These are phyloP conservation scores for Arnoldichthys spilopterus DNA, from an alignment of 2,797 vertebrate genomes.

Conservation along the genomic window DNA sequence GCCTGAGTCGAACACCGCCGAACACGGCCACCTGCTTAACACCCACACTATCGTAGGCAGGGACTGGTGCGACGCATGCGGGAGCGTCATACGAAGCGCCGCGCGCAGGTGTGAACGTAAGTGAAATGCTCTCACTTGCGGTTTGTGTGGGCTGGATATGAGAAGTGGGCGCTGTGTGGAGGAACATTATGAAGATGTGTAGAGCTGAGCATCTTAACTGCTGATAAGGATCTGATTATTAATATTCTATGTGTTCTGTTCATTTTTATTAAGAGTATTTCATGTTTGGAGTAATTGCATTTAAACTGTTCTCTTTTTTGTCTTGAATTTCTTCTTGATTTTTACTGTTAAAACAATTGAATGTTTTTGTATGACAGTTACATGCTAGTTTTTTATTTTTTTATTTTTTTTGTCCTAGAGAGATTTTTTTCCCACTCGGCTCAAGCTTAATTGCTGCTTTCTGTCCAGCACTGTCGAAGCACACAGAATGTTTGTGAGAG, in stretches of 20 bases:
- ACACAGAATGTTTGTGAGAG: neutral
- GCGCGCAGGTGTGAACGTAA: slow-evolving; percentile 87
- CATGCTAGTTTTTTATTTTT: too few species aligned
- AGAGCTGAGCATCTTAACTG: too few species aligned
- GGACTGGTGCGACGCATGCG: slow-evolving; percentile 92
- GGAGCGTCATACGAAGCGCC: slow-evolving; percentile 74
- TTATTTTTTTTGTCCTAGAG: too few species aligned
- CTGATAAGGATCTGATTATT: too few species aligned
- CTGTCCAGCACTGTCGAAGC: neutral
- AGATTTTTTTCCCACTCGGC: neutral
- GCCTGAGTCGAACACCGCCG: slow-evolving; percentile 67
- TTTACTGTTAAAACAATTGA: too few species aligned
- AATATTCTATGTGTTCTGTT: too few species aligned
- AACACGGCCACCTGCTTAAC: slow-evolving; percentile 85
- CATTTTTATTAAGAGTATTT: too few species aligned
- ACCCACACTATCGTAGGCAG: slow-evolving; percentile 1
- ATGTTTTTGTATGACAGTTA: too few species aligned
- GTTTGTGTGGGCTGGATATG: neutral
- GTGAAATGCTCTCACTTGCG: slow-evolving; percentile 56
- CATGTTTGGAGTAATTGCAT: too few species aligned
- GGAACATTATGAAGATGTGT: too few species aligned
- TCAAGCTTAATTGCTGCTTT: neutral
- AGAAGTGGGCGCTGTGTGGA: neutral
- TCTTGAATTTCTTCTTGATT: too few species aligned
- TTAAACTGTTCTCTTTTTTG: too few species aligned